A percentile compares a stretch with the other conserved stretches of the same genome.
phyloP scores from a whole-genome alignment of 1,140 invertebrate genomes.

The Heliconius hewitsoni region DNA sequence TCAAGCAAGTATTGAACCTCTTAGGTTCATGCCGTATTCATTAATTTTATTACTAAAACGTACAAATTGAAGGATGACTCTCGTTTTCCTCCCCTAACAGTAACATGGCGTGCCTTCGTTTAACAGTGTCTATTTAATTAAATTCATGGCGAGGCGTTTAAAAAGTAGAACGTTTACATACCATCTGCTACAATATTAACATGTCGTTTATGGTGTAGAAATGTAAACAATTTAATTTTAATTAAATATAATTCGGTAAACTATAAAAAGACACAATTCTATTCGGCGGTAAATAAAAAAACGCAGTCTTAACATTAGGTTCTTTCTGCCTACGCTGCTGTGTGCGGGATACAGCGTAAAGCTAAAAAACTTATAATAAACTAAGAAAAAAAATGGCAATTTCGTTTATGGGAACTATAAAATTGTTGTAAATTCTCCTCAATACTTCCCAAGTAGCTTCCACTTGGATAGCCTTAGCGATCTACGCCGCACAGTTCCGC shows the following conservation, averaged over 20 bases:
- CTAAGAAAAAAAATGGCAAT: no score
- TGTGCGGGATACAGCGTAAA: no score
- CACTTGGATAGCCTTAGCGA: no score
- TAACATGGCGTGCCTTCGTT: constrained; percentile 35
- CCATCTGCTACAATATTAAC: constrained; percentile 53
- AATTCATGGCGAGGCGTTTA: constrained; percentile 49
- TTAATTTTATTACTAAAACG: background rate
- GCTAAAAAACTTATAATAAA: no score
- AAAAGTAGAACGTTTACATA: constrained; percentile 37
- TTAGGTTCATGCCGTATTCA: background rate
- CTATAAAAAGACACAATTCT: no score
- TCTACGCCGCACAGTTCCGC: no score
- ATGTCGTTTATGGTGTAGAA: constrained; percentile 24
- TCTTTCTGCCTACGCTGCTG: no score
- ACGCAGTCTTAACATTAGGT: no score
- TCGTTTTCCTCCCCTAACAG: constrained; percentile 30
- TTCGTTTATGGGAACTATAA: no score
- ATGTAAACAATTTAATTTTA: background rate
- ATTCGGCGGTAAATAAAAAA: no score
- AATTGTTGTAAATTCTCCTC: no score
- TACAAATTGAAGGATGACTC: constrained; percentile 20
- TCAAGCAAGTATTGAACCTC: background rate
- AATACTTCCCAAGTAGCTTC: no score
- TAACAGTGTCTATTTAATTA: constrained; percentile 52
- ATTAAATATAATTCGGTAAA: background rate